Evolutionary conservation across 2,113 vertebrate species (phyloP).

Genomic region (Myocastor coypus): DNA sequence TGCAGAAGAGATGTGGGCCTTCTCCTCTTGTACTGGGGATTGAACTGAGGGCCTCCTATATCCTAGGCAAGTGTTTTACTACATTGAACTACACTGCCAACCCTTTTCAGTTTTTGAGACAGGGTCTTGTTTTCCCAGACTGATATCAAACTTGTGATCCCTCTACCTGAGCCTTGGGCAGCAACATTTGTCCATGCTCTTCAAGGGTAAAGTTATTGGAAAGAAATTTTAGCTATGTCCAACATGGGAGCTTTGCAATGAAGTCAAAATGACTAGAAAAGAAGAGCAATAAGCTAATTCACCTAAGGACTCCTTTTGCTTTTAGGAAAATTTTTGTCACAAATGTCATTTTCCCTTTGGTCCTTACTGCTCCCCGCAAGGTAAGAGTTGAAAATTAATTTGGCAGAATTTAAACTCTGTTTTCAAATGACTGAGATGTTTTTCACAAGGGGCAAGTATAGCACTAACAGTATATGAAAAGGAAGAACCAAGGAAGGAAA

Average conservation of each 20-base stretch:
- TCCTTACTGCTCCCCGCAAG: not conserved
- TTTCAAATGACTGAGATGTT: not conserved
- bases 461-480: not conserved
- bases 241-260: not conserved
- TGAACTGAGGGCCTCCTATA: not conserved
- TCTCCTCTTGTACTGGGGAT: not conserved
- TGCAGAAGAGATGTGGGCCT: not conserved
- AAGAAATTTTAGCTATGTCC: not conserved
- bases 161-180: too few species aligned
- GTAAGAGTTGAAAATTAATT: slow-evolving; percentile 21
- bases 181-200: not conserved
- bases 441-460: not conserved
- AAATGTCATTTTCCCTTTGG: not conserved
- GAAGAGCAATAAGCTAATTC: not conserved
- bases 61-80: not conserved
- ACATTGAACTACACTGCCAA: not conserved
- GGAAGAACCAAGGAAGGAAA: not conserved
- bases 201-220: not conserved
- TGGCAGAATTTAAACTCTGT: not conserved
- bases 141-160: not conserved
- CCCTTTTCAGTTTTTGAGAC: not conserved
- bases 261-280: slow-evolving; percentile 2
- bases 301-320: not conserved
- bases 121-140: not conserved
- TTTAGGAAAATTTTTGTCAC: not conserved